Evolutionary conservation across 35 echinoderm and acorn worm genomes (phyloP).

Genomic region (Apostichopus japonicus): DNA sequence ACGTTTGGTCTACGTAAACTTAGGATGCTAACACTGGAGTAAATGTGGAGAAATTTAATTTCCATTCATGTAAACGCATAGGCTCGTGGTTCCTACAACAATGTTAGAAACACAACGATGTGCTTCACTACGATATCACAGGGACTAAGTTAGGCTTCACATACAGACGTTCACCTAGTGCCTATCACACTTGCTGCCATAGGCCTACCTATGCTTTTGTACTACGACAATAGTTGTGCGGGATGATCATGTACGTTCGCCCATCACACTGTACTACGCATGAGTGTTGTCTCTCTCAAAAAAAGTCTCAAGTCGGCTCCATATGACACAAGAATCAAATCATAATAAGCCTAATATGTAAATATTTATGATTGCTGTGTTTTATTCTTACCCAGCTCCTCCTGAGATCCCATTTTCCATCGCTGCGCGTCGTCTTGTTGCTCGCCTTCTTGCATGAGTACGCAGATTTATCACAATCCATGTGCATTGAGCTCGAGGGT

Average conservation of each 20-base stretch:
- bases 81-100: no score
- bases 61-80: no score
- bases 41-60: no score
- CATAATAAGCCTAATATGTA: not conserved
- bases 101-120: not conserved
- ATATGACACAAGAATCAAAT: not conserved
- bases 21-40: no score
- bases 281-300: not conserved
- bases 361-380: not conserved
- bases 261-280: not conserved
- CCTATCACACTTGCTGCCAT: not conserved
- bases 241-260: not conserved
- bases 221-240: not conserved
- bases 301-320: not conserved
- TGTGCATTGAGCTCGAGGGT: not conserved
- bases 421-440: slow-evolving; percentile 13
- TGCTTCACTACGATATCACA: not conserved
- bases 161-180: not conserved
- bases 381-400: not conserved
- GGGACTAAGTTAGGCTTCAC: not conserved
- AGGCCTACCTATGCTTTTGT: not conserved
- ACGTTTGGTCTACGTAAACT: no score
- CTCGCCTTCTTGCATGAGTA: slow-evolving; percentile 34
- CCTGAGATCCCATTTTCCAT: slow-evolving; percentile 48
- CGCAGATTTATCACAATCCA: slow-evolving; percentile 27